These are phyloP conservation scores for Thunnus thynnus DNA, from an alignment of 2,113 vertebrate species.

Conservation along the genomic window DNA sequence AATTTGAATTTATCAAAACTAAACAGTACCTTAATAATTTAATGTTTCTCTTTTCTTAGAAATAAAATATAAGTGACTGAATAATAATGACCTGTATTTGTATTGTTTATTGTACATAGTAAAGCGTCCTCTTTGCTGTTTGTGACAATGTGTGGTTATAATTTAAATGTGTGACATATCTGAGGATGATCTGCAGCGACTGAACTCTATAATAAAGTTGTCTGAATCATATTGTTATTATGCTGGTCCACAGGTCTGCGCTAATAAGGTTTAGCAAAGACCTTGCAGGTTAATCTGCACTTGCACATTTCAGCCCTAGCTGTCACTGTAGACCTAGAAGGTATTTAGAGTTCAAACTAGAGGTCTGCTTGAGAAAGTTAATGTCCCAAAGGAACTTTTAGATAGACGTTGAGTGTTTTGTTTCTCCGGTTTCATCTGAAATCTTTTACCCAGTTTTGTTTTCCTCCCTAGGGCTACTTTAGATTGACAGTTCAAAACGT, in stretches of 20 bases:
- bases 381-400: constrained; percentile 75
- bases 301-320: constrained; percentile 59
- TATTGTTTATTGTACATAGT: not conserved
- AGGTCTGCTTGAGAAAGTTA: constrained; percentile 72
- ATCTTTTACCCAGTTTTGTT: constrained; percentile 72
- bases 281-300: constrained; percentile 72
- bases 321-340: constrained; percentile 59
- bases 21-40: not conserved
- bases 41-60: not conserved
- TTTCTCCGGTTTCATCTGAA: constrained; percentile 68
- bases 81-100: not conserved
- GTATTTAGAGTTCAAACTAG: constrained; percentile 73
- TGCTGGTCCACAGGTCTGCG: constrained; percentile 47
- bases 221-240: constrained; percentile 40
- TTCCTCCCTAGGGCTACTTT: constrained; percentile 63
- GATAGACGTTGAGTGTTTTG: constrained; percentile 62
- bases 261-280: constrained; percentile 57
- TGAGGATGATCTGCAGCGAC: constrained; percentile 18
- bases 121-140: not conserved
- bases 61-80: constrained; percentile 2
- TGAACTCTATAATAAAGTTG: constrained; percentile 24
- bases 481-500: constrained; percentile 79
- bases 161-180: constrained; percentile 40
- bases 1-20: not conserved
- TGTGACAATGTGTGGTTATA: not conserved